Conservation (phyloP, 2,888 invertebrate species). For the Lasius fuliginosus region DNA sequence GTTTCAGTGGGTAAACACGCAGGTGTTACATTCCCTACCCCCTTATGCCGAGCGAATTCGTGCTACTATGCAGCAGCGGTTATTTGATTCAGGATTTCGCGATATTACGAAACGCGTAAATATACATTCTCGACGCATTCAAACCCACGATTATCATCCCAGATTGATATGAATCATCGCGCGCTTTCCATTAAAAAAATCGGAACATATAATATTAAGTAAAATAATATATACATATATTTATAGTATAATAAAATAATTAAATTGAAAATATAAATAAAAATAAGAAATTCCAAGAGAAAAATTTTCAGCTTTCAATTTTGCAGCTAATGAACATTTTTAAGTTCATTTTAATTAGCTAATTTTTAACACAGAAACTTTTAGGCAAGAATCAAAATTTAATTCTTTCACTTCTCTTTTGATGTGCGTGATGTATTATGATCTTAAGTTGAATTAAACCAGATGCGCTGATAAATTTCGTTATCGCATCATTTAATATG, state of each 20-base stretch:
- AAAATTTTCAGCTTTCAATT: neutral
- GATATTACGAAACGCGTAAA: conserved; percentile 19
- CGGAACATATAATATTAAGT: neutral
- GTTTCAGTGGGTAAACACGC: conserved; percentile 76
- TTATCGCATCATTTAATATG: neutral
- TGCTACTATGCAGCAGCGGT: neutral
- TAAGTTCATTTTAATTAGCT: neutral
- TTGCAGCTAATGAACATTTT: neutral
- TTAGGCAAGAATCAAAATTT: neutral
- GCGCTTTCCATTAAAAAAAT: neutral
- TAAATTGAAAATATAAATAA: neutral
- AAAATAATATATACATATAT: neutral
- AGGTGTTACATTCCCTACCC: conserved; percentile 81
- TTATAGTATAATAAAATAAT: conserved; percentile 8
- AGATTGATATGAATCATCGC: neutral
- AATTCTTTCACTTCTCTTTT: neutral
- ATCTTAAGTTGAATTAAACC: neutral
- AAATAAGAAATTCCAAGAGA: neutral
- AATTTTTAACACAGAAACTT: neutral
- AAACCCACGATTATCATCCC: neutral
- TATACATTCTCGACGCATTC: neutral
- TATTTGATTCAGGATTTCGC: conserved; percentile 25
- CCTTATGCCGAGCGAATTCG: conserved; percentile 30
- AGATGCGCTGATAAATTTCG: neutral
- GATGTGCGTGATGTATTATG: neutral